phyloP scores from a whole-genome alignment of 2,113 vertebrate species.

The Pungitius pungitius region DNA sequence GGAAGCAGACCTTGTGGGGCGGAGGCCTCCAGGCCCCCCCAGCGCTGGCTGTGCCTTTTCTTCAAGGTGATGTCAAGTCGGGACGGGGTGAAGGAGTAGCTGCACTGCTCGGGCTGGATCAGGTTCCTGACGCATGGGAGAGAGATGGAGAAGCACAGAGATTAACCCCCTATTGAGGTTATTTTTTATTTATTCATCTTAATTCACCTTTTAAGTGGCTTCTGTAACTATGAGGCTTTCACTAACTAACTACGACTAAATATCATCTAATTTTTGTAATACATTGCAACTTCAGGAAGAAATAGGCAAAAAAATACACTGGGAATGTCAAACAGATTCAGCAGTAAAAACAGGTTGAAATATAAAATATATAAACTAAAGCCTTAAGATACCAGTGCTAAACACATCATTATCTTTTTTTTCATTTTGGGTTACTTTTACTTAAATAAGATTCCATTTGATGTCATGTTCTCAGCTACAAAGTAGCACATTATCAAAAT shows the following conservation, averaged over 20 bases:
- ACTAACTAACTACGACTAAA: too few species aligned
- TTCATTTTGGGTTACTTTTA: neutral
- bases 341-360: neutral
- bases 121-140: slow-evolving; percentile 84
- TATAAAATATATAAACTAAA: neutral
- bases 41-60: slow-evolving; percentile 97
- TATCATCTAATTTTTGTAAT: neutral
- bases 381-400: neutral
- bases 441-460: neutral
- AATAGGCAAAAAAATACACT: neutral
- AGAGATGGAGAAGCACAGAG: neutral
- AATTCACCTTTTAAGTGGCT: neutral
- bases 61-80: slow-evolving; percentile 92
- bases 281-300: neutral
- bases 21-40: slow-evolving; percentile 94
- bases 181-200: neutral
- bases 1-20: slow-evolving; percentile 96
- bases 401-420: neutral
- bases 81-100: slow-evolving; percentile 89
- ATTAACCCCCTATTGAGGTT: neutral
- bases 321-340: neutral
- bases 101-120: slow-evolving; percentile 92
- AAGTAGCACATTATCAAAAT: too few species aligned
- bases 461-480: neutral
- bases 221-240: too few species aligned